Conservation (phyloP, 2,888 invertebrate species). For the Melipona beecheii region DNA sequence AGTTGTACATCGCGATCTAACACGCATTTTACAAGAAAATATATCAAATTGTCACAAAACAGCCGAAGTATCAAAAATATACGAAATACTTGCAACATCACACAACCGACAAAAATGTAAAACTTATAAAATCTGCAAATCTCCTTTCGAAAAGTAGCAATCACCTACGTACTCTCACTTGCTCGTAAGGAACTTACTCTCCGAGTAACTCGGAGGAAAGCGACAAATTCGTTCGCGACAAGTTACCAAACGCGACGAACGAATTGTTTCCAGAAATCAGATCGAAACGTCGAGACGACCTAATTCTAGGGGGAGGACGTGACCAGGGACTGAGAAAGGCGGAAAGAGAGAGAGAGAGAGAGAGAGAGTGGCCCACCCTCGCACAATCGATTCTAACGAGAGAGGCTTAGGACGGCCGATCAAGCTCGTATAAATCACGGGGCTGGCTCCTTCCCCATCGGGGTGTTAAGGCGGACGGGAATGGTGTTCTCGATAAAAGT, state of each 20-base stretch:
- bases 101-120: no score
- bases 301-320: slow-evolving; percentile 60
- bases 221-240: slow-evolving; percentile 33
- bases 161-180: neutral
- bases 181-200: neutral
- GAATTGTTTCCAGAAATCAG: slow-evolving; percentile 64
- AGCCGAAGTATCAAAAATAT: no score
- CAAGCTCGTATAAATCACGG: slow-evolving; percentile 65
- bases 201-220: neutral
- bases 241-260: slow-evolving; percentile 16
- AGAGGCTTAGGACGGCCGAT: slow-evolving; percentile 65
- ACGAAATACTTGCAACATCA: no score
- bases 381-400: slow-evolving; percentile 69
- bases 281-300: slow-evolving; percentile 59
- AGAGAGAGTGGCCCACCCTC: slow-evolving; percentile 35
- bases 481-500: slow-evolving; percentile 66
- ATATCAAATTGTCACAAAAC: no score
- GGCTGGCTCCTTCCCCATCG: slow-evolving; percentile 38
- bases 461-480: slow-evolving; percentile 64
- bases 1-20: no score
- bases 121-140: no score
- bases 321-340: slow-evolving; percentile 31
- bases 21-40: no score
- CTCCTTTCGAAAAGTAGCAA: neutral
- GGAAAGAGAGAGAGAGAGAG: neutral